Evolutionary conservation across 2,797 vertebrate species (phyloP), one percentile per base, ranked within the genome.

Genomic region (Heterohyrax brucei): DNA sequence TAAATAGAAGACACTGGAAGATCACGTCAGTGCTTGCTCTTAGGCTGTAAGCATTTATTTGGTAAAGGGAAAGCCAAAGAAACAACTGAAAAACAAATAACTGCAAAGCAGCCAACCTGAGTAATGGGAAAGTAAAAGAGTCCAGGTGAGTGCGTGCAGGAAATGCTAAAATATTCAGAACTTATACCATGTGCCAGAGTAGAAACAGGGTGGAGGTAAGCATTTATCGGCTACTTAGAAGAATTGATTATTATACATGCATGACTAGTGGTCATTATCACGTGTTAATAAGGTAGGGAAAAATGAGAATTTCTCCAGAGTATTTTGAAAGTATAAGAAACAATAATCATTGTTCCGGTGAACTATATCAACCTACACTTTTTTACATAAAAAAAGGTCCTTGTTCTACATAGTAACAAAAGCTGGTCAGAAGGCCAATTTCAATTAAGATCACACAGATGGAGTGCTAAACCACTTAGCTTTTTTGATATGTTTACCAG

Each of bases 351-450:
- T 87, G 19, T 19, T 68, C 4, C 33, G 66, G 14, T 66, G 66
- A 62, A 61, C 89, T 24, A 87, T 83, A 61, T 75, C 46, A 79
- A 59, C 3, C 72, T 92, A 91, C 28, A 81, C n/a, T 68, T 61
- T 95, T 62, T 95, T 28, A 68, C 21, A 59, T 92, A 16, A 91
- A 92, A 92, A 61, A 14, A 0, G 39, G 79, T 75, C 56, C 87
- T 64, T 46, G n/a, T 0, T 26, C 6, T 56, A 56, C 56, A 21
- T 50, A 94, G 79, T 9, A 77, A n/a, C 64, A 86, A 92, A 77
- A 84, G 7, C 7, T 24, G 46, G 64, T 30, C 8, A 46, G 19
- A 59, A 77, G 30, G 5, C 50, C 89, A 56, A 64, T 50, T 91
- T 72, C 61, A 77, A 59, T 68, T 76, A 80, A 89, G 18, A 80